A percentile compares a stretch with the other conserved stretches of the same genome.
Evolutionary conservation across 2,113 vertebrate genomes (phyloP).

Genomic region (Tenebrosternarchus preto): DNA sequence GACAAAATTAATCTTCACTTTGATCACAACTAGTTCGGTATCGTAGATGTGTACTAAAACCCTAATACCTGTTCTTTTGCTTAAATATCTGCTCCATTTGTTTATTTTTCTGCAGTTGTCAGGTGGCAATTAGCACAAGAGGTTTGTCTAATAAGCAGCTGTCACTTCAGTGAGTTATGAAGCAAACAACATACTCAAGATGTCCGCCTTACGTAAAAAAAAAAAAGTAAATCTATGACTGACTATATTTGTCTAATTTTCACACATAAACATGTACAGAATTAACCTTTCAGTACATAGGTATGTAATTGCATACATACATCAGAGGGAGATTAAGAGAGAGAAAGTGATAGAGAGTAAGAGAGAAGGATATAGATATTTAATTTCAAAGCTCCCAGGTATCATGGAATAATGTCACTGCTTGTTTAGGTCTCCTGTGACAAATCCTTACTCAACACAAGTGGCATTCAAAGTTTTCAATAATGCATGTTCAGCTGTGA

Average conservation of each 20-base stretch:
- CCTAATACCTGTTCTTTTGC: conserved; percentile 4
- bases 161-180: conserved; percentile 17
- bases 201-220: conserved; percentile 2
- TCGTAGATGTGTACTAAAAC: background rate
- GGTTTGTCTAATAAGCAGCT: conserved; percentile 39
- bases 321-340: background rate
- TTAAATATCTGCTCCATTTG: background rate
- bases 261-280: conserved; percentile 4
- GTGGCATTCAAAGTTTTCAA: background rate
- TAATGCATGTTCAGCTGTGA: background rate
- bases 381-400: conserved; percentile 23
- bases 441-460: conserved; percentile 31
- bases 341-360: background rate
- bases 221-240: background rate
- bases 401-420: conserved; percentile 40
- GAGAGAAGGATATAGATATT: background rate
- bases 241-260: conserved; percentile 11
- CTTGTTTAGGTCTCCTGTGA: conserved; percentile 21
- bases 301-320: conserved; percentile 4
- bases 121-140: conserved; percentile 34
- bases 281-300: conserved; percentile 5
- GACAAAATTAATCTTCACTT: background rate
- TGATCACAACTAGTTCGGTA: background rate
- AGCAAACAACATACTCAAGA: background rate
- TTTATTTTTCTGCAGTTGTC: conserved; percentile 37